Base-by-base conservation (phyloP, 1,140 invertebrate genomes). In the Batillaria attramentaria region DNA sequence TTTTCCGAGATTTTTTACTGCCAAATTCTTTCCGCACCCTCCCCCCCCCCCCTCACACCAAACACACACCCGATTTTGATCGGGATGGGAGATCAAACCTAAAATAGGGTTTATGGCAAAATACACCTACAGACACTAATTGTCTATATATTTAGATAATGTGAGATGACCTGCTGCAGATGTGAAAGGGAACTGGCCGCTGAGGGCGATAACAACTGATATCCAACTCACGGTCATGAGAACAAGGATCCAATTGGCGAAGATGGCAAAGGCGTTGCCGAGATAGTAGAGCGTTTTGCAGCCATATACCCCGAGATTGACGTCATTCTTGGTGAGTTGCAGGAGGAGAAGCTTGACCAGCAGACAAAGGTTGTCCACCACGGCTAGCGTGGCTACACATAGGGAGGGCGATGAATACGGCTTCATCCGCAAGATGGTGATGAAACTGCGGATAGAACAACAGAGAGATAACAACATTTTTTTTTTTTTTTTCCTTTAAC, bases 221-320 rank as follows among this genome's bases (percentile, higher is more conserved):
- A n/a, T n/a, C n/a, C n/a, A n/a, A 5, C 72, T 60, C 4, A 85
- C 66, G 46, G 72, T 74, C 72, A 74, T 74, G 31, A 82, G 79
- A 20, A 88, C 87, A 1, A 88, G 80, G 24, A 88, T 66, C 87
- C 87, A 88, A 72, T 87, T 88, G 24, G 86, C 78, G 66, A 85
- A 87, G 50, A 84, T 84, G 75, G 81, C 79, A 6, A 79, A 78
- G 41, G 83, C 82, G 39, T 79, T 84, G 42, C 87, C 87, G 6
- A 84, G 42, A 65, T 84, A 84, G 37, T 79, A 80, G 28, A 88
- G 75, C 16, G 81, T 24, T 73, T 82, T 79, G 54, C 87, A 88
- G 0, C 83, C 81, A 13, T 13, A 35, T 57, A 85, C 78, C 39
- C 80, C 84, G 24, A 88, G 60, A 33, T 79, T 74, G 16, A 86